Evolutionary conservation across 2,888 invertebrate genomes (phyloP).

Genomic region (Scaptomyza flava): DNA sequence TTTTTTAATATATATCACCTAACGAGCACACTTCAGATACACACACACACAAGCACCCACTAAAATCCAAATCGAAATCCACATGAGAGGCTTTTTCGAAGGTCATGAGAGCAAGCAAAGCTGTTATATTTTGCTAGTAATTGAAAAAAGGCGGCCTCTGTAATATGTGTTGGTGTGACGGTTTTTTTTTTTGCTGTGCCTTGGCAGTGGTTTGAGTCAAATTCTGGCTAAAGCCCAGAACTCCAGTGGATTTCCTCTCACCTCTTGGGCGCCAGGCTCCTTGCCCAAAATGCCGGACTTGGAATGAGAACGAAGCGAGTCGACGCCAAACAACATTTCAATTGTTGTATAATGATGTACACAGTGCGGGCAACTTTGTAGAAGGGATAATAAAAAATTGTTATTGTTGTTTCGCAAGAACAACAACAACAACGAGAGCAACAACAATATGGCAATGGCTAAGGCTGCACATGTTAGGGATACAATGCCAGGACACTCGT

Average conservation of each 20-base stretch:
- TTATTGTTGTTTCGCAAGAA: slow-evolving; percentile 59
- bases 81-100: slow-evolving; percentile 62
- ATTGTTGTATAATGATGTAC: slow-evolving; percentile 80
- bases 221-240: slow-evolving; percentile 57
- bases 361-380: slow-evolving; percentile 65
- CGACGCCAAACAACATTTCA: slow-evolving; percentile 81
- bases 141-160: slow-evolving; percentile 70
- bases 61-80: slow-evolving; percentile 17
- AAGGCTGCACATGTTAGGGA: slow-evolving; percentile 54
- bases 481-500: slow-evolving; percentile 72
- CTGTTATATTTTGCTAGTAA: slow-evolving; percentile 72
- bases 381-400: slow-evolving; percentile 78
- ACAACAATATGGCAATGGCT: slow-evolving; percentile 44
- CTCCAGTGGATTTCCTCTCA: slow-evolving; percentile 41
- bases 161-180: slow-evolving; percentile 18
- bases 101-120: slow-evolving; percentile 72
- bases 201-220: slow-evolving; percentile 70
- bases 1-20: slow-evolving; percentile 73
- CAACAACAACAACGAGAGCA: slow-evolving; percentile 34
- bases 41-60: slow-evolving; percentile 5
- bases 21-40: slow-evolving; percentile 27
- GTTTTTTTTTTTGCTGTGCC: slow-evolving; percentile 51
- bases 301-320: slow-evolving; percentile 40
- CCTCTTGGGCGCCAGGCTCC: slow-evolving; percentile 46
- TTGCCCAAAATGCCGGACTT: slow-evolving; percentile 20